Percentiles rank a stretch among this genome's conserved stretches.
Evolutionary conservation across 1,140 invertebrate species (phyloP).

Genomic region (Melanaphis sacchari): DNA sequence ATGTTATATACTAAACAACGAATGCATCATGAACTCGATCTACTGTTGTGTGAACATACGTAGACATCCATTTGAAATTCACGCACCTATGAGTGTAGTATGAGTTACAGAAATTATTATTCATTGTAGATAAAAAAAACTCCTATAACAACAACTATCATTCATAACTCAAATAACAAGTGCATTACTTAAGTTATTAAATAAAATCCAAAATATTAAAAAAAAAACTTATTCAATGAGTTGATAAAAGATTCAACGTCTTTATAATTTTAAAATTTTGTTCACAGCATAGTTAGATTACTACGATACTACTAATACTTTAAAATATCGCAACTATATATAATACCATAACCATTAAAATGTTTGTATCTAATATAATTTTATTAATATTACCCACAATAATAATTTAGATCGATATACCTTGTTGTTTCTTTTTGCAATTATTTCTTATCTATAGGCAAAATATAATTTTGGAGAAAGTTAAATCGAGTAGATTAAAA

Average conservation of each 20-base stretch:
- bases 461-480: conserved; percentile 21
- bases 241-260: too few relatives aligned
- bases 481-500: neutral
- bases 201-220: too few relatives aligned
- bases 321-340: too few relatives aligned
- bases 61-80: neutral
- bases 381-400: neutral
- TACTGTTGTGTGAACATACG: too few relatives aligned
- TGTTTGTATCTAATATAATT: too few relatives aligned
- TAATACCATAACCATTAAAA: too few relatives aligned
- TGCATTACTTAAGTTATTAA: too few relatives aligned
- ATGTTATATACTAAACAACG: neutral
- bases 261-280: too few relatives aligned
- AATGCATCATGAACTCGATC: neutral
- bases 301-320: too few relatives aligned
- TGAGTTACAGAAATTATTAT: too few relatives aligned
- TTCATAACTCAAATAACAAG: neutral
- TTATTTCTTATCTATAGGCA: neutral
- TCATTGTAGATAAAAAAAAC: neutral
- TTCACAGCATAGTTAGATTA: too few relatives aligned
- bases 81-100: neutral
- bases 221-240: too few relatives aligned
- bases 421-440: neutral
- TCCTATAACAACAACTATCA: neutral
- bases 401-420: neutral